Evolutionary conservation across 1,140 invertebrate genomes (phyloP).

Genomic region (Frieseomelitta varia): DNA sequence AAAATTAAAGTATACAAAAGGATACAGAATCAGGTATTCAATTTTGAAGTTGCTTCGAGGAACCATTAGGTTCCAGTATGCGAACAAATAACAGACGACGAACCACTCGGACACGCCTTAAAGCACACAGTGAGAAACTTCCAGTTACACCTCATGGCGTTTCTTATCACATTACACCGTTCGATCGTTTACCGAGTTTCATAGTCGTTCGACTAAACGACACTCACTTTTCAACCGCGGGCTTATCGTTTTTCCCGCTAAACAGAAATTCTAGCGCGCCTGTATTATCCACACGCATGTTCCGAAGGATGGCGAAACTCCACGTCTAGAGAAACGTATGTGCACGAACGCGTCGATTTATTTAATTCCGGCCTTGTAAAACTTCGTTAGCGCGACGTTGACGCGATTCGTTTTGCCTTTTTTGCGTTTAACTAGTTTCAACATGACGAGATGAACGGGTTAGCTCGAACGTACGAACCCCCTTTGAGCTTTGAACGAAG

Average conservation of each 20-base stretch:
- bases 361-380: not conserved
- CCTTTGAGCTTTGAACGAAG: not conserved
- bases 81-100: not conserved
- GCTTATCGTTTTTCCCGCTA: not conserved
- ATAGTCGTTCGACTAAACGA: not conserved
- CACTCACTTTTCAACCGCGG: slow-evolving; percentile 1
- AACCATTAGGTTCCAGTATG: not conserved
- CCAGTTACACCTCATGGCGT: not conserved
- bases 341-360: not conserved
- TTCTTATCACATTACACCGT: slow-evolving; percentile 40
- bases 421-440: not conserved
- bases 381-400: not conserved
- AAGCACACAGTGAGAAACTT: not conserved
- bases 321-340: too few species aligned
- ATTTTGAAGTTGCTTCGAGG: not conserved
- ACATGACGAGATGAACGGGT: not conserved
- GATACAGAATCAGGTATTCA: too few species aligned
- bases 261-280: not conserved
- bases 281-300: not conserved
- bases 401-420: not conserved
- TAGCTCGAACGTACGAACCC: not conserved
- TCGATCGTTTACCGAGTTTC: slow-evolving; percentile 34
- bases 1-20: too few species aligned
- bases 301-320: not conserved
- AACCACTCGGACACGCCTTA: not conserved